These are phyloP conservation scores for Ictalurus punctatus DNA, from an alignment of 2,113 vertebrate genomes.

Conservation along the genomic window DNA sequence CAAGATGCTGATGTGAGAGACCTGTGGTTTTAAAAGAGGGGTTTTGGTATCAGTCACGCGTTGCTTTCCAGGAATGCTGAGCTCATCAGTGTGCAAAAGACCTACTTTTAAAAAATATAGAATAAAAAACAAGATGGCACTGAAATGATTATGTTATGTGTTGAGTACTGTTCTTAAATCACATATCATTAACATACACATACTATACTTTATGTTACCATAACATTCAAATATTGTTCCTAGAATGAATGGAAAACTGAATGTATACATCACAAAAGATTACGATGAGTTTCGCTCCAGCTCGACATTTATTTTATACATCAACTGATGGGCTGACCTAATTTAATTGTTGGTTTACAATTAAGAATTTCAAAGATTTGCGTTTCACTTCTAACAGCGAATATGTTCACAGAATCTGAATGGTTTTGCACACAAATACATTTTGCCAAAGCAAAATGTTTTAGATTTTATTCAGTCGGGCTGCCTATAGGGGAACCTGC, in stretches of 20 bases:
- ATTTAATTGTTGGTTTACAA: neutral
- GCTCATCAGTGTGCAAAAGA: neutral
- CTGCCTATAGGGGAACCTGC: neutral
- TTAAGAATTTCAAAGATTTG: neutral
- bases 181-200: neutral
- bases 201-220: too few relatives aligned
- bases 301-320: neutral
- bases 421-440: neutral
- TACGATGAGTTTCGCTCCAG: neutral
- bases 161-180: neutral
- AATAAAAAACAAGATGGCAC: neutral
- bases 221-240: neutral
- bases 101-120: neutral
- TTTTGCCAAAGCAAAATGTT: neutral
- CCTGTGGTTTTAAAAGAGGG: neutral
- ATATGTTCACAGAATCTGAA: neutral
- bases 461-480: neutral
- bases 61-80: conserved; percentile 32
- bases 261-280: neutral
- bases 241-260: neutral
- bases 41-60: conserved; percentile 31
- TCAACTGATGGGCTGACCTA: neutral
- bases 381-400: neutral
- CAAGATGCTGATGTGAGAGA: neutral
- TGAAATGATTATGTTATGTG: neutral